phyloP scores from a whole-genome alignment of 2,113 vertebrate genomes.

The Chlorodrepanis virens region DNA sequence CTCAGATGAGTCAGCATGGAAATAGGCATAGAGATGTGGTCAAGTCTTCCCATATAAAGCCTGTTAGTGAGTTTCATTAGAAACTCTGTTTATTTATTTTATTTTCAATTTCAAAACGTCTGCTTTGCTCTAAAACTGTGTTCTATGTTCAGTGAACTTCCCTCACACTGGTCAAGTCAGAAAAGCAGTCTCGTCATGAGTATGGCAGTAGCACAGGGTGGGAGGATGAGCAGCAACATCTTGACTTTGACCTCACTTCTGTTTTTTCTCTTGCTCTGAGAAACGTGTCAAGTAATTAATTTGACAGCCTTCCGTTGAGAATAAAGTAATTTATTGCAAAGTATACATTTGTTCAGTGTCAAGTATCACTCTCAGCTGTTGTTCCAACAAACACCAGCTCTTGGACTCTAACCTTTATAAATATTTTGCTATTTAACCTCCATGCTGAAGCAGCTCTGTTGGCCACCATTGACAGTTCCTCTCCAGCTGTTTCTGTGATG shows the following conservation, averaged over 20 bases:
- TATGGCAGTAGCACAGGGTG: not conserved
- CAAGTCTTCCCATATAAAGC: not conserved
- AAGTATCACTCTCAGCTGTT: not conserved
- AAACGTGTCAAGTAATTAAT: not conserved
- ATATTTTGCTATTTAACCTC: not conserved
- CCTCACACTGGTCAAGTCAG: not conserved
- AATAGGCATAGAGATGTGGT: not conserved
- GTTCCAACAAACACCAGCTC: not conserved
- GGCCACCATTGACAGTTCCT: not conserved
- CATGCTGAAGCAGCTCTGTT: not conserved
- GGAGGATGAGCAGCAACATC: not conserved
- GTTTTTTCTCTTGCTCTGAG: not conserved
- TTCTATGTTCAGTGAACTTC: not conserved
- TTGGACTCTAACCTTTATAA: not conserved
- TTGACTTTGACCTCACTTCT: not conserved
- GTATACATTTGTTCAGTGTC: not conserved
- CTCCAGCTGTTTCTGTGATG: not conserved
- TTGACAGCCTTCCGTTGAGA: not conserved
- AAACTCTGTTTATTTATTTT: not conserved
- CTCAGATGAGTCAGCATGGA: not conserved
- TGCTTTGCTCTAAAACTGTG: not conserved
- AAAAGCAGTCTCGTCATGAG: not conserved
- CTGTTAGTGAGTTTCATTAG: not conserved
- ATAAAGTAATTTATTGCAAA: not conserved
- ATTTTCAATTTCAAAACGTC: not conserved